phyloP scores from a whole-genome alignment of 2,888 invertebrate genomes.

The Phorcus lineatus region DNA sequence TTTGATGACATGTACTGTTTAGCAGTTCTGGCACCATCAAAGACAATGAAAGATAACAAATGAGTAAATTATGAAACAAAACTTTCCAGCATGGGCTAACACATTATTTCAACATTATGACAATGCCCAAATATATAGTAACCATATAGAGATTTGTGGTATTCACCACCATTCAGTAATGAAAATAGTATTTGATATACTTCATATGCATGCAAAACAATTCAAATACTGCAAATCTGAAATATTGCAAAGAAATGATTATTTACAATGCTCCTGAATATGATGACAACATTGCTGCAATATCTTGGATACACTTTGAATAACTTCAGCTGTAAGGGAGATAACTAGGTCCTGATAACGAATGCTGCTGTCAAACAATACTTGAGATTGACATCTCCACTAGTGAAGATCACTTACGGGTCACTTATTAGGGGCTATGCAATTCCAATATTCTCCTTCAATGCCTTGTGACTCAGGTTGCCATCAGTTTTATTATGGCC shows the following conservation, averaged over 20 bases:
- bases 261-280: constrained; percentile 10
- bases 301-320: not conserved
- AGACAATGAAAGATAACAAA: no score
- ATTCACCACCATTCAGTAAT: not conserved
- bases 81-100: not conserved
- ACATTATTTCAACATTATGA: constrained; percentile 1
- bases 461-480: constrained; percentile 61
- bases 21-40: no score
- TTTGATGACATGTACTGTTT: no score
- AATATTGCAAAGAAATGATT: constrained; percentile 14
- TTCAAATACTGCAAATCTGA: constrained; percentile 16
- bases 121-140: not conserved
- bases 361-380: constrained; percentile 14
- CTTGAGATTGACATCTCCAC: constrained; percentile 19
- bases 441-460: constrained; percentile 67
- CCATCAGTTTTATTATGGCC: constrained; percentile 61
- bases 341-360: not conserved
- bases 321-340: constrained; percentile 17
- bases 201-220: constrained; percentile 7
- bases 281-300: not conserved
- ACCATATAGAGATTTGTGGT: not conserved
- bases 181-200: not conserved
- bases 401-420: not conserved
- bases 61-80: not conserved
- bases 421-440: constrained; percentile 41